A percentile compares a stretch with the other conserved stretches of the same genome.
Conservation (phyloP, 2,888 invertebrate species). For the Homarus gammarus region DNA sequence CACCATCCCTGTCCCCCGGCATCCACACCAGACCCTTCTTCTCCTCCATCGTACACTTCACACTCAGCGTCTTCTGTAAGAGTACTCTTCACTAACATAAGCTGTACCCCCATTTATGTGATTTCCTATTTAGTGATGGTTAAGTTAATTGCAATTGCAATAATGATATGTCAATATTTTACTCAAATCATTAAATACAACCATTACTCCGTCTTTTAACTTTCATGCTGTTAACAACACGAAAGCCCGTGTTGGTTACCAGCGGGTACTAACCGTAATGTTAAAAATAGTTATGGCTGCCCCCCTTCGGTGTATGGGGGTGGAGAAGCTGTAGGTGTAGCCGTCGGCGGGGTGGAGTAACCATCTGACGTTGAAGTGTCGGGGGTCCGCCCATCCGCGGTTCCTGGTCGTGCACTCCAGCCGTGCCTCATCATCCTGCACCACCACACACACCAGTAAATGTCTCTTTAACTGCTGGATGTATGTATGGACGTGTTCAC, state of each 20-base stretch:
- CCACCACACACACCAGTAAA: neutral
- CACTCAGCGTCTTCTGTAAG: neutral
- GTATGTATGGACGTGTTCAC: no score
- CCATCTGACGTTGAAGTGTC: slow-evolving; percentile 3
- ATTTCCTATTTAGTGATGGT: no score
- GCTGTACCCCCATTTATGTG: no score
- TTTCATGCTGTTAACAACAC: no score
- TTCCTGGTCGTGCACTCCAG: slow-evolving; percentile 15
- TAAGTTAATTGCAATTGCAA: no score
- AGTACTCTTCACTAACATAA: no score
- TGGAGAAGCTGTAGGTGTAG: neutral
- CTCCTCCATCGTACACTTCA: slow-evolving; percentile 19
- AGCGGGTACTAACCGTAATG: neutral
- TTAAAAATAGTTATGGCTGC: neutral
- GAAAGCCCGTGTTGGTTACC: neutral
- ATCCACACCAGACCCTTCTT: slow-evolving; percentile 20
- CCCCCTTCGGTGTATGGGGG: neutral
- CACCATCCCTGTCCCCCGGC: neutral
- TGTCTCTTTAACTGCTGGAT: no score
- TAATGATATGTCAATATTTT: no score
- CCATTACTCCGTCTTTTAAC: no score
- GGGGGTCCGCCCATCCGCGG: slow-evolving; percentile 3
- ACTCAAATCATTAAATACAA: no score
- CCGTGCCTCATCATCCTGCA: slow-evolving; percentile 6
- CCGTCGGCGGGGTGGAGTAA: neutral